Base-by-base conservation (phyloP, 2,797 vertebrate species). In the Peromyscus eremicus region DNA sequence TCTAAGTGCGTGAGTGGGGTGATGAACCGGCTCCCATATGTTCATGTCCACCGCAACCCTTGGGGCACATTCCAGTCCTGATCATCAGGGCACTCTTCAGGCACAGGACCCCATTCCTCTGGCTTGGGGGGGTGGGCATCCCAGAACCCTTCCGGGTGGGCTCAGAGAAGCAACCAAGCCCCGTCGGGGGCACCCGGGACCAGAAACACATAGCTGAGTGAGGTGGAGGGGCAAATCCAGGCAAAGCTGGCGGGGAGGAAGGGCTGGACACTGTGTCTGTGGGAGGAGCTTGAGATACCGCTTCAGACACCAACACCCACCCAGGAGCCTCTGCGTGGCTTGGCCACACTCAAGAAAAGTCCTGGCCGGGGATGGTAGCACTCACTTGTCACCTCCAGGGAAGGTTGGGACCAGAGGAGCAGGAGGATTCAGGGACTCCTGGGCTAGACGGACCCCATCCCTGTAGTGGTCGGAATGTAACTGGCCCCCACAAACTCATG, bases 41-140 rank as follows among this genome's bases (percentile, higher is more conserved):
- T 17, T 52, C 12, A 0, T 5, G 9, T 6, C 32, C 10, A 80
- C 52, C 23, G 14, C 6, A 0, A 2, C 0, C 1, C 60, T 17
- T 2, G 34, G 57, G 40, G 40, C 71, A 40, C 16, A 64, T 86
- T 64, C 64, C 77, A 32, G 21, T n/a, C 40, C 77, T 57, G 46
- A 9, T 4, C 49, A 91, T 70, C 7, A n/a, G 46, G 49, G 27
- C 79, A 16, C 32, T 52, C 40, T 55, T 70, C n/a, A 62, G 52
- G 55, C 46, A 37, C 57, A 40, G 66, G 8, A 76, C 27, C 79
- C 21, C 60, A 32, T 77, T 85, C 11, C 66, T 62, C 71, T 85
- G 60, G 49, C 75, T 32, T 71, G 37, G 0, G 7, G 46, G 10
- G 62, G n/a, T n/a, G n/a, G 27, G 46, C 19, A 60, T 62, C 40